phyloP scores from a whole-genome alignment of 2,888 invertebrate genomes.

The Phrixothrix hirtus region DNA sequence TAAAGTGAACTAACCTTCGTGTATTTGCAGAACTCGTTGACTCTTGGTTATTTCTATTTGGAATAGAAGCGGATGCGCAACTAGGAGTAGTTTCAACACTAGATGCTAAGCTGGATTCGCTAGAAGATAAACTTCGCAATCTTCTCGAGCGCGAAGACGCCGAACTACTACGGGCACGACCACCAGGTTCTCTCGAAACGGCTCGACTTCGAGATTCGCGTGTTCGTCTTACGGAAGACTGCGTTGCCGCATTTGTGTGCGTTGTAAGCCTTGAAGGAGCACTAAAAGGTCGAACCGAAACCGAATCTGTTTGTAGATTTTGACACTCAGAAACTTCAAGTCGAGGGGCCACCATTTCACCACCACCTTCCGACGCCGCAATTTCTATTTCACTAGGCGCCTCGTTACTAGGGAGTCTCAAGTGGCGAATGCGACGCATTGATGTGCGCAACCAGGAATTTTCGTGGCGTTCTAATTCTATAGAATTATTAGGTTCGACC shows the following conservation, averaged over 20 bases:
- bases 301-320: constrained; percentile 8
- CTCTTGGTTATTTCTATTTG: constrained; percentile 34
- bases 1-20: constrained; percentile 14
- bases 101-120: constrained; percentile 52
- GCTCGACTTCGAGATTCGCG: constrained; percentile 37
- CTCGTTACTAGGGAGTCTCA: constrained; percentile 55
- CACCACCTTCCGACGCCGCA: constrained; percentile 12
- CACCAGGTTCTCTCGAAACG: constrained; percentile 44
- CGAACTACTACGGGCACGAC: constrained; percentile 49
- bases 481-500: constrained; percentile 38
- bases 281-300: constrained; percentile 48
- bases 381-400: constrained; percentile 16
- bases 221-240: constrained; percentile 36
- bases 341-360: constrained; percentile 15
- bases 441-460: constrained; percentile 61
- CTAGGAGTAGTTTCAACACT: constrained; percentile 52
- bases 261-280: constrained; percentile 47
- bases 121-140: constrained; percentile 52
- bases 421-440: constrained; percentile 61
- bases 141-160: constrained; percentile 50
- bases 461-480: constrained; percentile 31
- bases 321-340: constrained; percentile 12
- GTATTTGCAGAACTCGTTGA: constrained; percentile 31
- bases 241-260: constrained; percentile 33
- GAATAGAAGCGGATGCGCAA: constrained; percentile 44